Conservation (phyloP, 1,140 invertebrate genomes). For the Vanessa tameamea region DNA sequence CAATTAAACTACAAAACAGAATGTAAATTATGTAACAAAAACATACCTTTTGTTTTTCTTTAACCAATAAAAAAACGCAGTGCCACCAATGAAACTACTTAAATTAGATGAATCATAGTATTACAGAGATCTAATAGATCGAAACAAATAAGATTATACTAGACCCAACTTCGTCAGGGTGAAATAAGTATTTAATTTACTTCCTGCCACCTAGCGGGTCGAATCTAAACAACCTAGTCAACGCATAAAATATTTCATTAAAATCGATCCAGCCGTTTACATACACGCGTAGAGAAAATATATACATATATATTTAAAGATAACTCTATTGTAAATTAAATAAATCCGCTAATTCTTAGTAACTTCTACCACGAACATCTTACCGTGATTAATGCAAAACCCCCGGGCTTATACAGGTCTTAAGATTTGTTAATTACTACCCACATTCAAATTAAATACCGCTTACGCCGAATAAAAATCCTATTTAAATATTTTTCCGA, state of each 20-base stretch:
- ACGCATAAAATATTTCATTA: too few relatives aligned
- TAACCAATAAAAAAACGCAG: too few relatives aligned
- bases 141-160: too few relatives aligned
- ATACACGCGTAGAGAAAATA: too few relatives aligned
- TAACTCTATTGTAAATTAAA: not conserved
- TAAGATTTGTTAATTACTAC: conserved; percentile 75
- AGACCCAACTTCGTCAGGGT: too few relatives aligned
- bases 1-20: conserved; percentile 12
- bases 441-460: conserved; percentile 73
- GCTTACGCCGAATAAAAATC: conserved; percentile 50
- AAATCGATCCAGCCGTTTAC: too few relatives aligned
- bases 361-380: conserved; percentile 10
- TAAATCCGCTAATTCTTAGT: not conserved
- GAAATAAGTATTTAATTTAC: too few relatives aligned
- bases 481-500: conserved; percentile 34
- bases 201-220: too few relatives aligned
- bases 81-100: too few relatives aligned
- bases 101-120: not conserved
- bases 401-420: conserved; percentile 62
- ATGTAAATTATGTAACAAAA: not conserved
- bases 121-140: not conserved
- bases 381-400: conserved; percentile 32
- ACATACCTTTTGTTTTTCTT: not conserved
- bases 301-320: not conserved
- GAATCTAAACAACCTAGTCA: too few relatives aligned